These are phyloP conservation scores for Rousettus madagascariensis DNA, from an alignment of 2,797 vertebrate species.

Conservation along the genomic window DNA sequence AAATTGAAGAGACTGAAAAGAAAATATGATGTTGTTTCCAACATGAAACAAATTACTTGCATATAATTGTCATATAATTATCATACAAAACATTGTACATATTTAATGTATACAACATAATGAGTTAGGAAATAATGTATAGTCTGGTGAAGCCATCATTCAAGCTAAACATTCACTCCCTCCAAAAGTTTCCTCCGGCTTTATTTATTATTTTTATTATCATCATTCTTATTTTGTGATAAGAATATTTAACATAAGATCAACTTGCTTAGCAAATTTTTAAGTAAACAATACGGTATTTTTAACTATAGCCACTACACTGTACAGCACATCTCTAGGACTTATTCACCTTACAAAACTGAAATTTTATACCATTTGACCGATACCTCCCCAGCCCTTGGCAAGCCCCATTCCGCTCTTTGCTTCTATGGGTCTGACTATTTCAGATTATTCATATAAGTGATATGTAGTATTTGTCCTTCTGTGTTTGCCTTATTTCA, in stretches of 20 bases:
- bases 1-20: background rate
- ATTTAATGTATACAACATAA: background rate
- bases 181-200: background rate
- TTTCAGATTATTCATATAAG: background rate
- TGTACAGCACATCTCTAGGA: background rate
- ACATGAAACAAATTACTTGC: background rate
- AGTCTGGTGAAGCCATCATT: background rate
- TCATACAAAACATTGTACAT: background rate
- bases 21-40: background rate
- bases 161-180: background rate
- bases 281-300: background rate
- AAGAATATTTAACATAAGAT: background rate
- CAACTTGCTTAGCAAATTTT: background rate
- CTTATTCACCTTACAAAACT: background rate
- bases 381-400: background rate
- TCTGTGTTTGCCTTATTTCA: background rate
- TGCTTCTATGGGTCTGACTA: background rate
- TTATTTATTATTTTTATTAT: background rate
- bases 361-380: background rate
- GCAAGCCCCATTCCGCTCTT: background rate
- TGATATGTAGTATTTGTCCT: background rate
- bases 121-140: background rate
- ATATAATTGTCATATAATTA: background rate
- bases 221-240: background rate
- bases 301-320: background rate